phyloP scores from a whole-genome alignment of 2,797 vertebrate species.

The Manis crassicaudata region DNA sequence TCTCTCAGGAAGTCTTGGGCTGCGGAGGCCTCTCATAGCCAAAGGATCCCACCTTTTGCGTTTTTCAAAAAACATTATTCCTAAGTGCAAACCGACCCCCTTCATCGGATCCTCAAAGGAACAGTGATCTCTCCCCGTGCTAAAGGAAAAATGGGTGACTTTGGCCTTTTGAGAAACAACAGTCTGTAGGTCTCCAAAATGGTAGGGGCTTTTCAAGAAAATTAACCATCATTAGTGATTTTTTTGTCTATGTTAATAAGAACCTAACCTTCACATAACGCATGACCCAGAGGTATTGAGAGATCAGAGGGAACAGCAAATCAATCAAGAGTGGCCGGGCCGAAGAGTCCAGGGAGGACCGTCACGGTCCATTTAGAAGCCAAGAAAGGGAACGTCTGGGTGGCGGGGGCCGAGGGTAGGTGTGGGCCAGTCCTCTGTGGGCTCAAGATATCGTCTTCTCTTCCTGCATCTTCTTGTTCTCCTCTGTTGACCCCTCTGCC shows the following conservation, averaged over 20 bases:
- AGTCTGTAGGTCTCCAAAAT: not conserved
- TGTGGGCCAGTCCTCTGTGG: too few relatives aligned
- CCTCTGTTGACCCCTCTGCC: not conserved
- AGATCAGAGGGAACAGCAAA: not conserved
- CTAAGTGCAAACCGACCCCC: not conserved
- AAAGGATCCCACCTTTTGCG: not conserved
- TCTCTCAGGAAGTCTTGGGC: not conserved
- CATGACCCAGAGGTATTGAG: not conserved
- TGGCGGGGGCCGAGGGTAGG: not conserved
- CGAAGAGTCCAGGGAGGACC: not conserved
- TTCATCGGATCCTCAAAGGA: not conserved
- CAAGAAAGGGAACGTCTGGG: not conserved
- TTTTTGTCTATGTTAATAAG: not conserved
- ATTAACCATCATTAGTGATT: not conserved
- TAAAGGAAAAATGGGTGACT: not conserved
- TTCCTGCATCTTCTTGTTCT: not conserved
- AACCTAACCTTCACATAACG: not conserved
- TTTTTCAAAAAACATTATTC: not conserved
- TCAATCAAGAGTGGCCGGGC: not conserved
- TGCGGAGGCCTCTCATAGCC: not conserved
- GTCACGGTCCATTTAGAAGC: not conserved
- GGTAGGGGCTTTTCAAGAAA: not conserved
- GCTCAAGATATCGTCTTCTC: not conserved
- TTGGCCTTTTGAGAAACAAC: not conserved
- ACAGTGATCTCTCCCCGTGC: not conserved